These are phyloP conservation scores for Labeo calbasu DNA, from an alignment of 2,797 vertebrate species.

Conservation along the genomic window DNA sequence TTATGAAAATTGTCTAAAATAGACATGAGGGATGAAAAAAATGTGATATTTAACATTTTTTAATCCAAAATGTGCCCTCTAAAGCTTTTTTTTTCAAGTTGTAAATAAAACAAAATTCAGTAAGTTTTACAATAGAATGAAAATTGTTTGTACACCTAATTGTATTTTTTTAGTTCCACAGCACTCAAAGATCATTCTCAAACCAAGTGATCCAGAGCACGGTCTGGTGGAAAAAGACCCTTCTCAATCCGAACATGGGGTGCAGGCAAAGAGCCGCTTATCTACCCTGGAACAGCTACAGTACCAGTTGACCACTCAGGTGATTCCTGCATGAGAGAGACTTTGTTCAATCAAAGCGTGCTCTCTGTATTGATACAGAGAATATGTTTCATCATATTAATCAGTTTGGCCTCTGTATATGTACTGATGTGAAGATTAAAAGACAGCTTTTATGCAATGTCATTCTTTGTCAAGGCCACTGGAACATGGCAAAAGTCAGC, in stretches of 20 bases:
- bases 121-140: background rate
- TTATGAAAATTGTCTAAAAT: background rate
- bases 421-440: slow-evolving; percentile 40
- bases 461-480: slow-evolving; percentile 52
- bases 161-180: slow-evolving; percentile 47
- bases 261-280: slow-evolving; percentile 66
- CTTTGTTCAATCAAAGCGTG: slow-evolving; percentile 17
- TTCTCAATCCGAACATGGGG: slow-evolving; percentile 49
- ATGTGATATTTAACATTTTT: background rate
- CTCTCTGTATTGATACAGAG: slow-evolving; percentile 14
- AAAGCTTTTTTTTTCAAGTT: background rate
- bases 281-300: slow-evolving; percentile 81
- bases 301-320: slow-evolving; percentile 81
- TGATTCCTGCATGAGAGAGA: slow-evolving; percentile 54
- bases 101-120: background rate
- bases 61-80: background rate
- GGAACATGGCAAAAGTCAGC: slow-evolving; percentile 51
- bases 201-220: slow-evolving; percentile 15
- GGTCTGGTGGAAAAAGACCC: slow-evolving; percentile 56
- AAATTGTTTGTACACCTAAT: no score
- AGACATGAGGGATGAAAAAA: background rate
- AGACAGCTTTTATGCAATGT: slow-evolving; percentile 41
- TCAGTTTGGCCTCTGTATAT: slow-evolving; percentile 38
- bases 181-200: slow-evolving; percentile 49
- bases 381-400: slow-evolving; percentile 33